phyloP scores from a whole-genome alignment of 1,140 invertebrate genomes.

The Drosophila sechellia region DNA sequence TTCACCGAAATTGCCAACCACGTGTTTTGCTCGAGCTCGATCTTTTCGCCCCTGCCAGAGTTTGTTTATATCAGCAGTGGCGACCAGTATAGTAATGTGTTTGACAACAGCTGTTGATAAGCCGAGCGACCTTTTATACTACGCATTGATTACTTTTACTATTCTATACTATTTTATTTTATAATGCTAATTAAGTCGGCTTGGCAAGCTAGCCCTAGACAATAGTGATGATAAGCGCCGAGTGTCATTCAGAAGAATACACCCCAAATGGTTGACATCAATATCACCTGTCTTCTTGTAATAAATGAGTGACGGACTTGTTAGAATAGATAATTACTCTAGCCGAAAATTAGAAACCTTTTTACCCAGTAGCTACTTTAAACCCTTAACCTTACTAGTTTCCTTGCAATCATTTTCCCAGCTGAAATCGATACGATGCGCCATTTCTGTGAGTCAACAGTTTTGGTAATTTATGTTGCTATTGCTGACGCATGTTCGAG shows the following conservation, averaged over 20 bases:
- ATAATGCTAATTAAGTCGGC: slow-evolving; percentile 55
- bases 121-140: slow-evolving; percentile 41
- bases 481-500: slow-evolving; percentile 8
- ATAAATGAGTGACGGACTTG: slow-evolving; percentile 21
- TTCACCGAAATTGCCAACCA: slow-evolving; percentile 33
- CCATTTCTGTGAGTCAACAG: slow-evolving; percentile 50
- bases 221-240: slow-evolving; percentile 9
- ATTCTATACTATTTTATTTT: slow-evolving; percentile 9
- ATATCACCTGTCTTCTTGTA: slow-evolving; percentile 35
- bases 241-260: slow-evolving; percentile 1
- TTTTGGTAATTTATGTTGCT: slow-evolving; percentile 17
- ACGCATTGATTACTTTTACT: slow-evolving; percentile 45
- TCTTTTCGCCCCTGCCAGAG: slow-evolving; percentile 11
- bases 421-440: slow-evolving; percentile 42
- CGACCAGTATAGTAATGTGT: slow-evolving; percentile 7
- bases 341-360: not conserved
- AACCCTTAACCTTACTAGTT: not conserved
- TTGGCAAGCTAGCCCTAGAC: slow-evolving; percentile 29
- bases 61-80: slow-evolving; percentile 45
- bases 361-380: not conserved
- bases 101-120: slow-evolving; percentile 48
- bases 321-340: not conserved
- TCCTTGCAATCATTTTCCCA: slow-evolving; percentile 9
- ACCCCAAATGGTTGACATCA: slow-evolving; percentile 6
- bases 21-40: slow-evolving; percentile 43